Percentiles rank a stretch among this genome's conserved stretches.
Evolutionary conservation across 2,797 vertebrate genomes (phyloP).

Genomic region (Danio choprae): DNA sequence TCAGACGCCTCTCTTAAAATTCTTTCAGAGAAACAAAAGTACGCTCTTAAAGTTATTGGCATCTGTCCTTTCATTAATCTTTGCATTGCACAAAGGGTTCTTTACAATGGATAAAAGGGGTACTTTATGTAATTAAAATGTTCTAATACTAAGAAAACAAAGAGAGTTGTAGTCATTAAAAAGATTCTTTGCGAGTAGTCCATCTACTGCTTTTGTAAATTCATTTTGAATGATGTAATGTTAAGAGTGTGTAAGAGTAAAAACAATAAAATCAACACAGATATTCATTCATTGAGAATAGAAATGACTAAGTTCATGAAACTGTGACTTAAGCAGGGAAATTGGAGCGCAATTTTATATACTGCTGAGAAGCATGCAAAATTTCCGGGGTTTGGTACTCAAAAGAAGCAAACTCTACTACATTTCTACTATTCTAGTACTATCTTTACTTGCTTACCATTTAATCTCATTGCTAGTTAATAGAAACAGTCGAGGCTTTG

Average conservation of each 20-base stretch:
- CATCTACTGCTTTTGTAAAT: too few relatives aligned
- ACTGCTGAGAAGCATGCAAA: not conserved
- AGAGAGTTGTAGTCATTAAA: too few relatives aligned
- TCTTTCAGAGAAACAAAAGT: not conserved
- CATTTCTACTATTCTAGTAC: not conserved
- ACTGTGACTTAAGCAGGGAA: not conserved
- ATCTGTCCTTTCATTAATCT: not conserved
- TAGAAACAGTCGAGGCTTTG: not conserved
- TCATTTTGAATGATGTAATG: not conserved
- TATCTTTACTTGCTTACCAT: conserved; percentile 1
- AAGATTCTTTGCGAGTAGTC: too few relatives aligned
- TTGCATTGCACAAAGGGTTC: not conserved
- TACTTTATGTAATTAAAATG: not conserved
- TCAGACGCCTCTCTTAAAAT: conserved; percentile 3
- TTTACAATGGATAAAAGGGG: not conserved
- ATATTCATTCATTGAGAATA: too few relatives aligned
- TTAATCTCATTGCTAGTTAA: not conserved
- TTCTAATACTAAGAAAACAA: not conserved
- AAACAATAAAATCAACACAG: not conserved
- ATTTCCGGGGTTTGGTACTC: conserved; percentile 7
- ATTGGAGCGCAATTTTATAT: not conserved
- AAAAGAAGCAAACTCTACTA: not conserved
- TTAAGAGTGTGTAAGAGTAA: not conserved
- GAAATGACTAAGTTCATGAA: not conserved
- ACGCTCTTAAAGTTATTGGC: not conserved